Conservation (phyloP, 1,140 invertebrate genomes). For the Mya arenaria region DNA sequence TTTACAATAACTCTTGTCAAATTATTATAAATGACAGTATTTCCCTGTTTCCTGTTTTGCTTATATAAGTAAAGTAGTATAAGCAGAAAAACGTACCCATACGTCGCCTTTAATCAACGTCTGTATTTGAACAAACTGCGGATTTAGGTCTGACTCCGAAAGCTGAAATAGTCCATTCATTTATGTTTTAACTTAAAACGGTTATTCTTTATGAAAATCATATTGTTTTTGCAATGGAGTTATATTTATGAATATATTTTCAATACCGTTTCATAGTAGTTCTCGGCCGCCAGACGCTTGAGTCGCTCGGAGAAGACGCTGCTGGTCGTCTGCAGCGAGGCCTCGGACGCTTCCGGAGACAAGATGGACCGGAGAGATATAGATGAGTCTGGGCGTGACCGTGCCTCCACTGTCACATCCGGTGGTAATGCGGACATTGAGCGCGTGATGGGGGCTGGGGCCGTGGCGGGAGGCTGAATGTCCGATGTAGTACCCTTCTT, state of each 20-base stretch:
- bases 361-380: not conserved
- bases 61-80: too few relatives aligned
- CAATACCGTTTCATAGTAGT: not conserved
- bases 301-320: constrained; percentile 35
- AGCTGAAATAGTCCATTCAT: constrained; percentile 35
- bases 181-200: not conserved
- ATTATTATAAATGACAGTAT: too few relatives aligned
- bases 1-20: too few relatives aligned
- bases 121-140: constrained; percentile 71
- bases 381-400: not conserved
- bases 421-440: constrained; percentile 13
- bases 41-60: too few relatives aligned
- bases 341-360: not conserved
- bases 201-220: not conserved
- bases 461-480: not conserved
- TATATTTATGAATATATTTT: not conserved
- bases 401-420: not conserved
- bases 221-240: not conserved
- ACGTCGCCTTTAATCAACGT: constrained; percentile 72
- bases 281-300: constrained; percentile 23
- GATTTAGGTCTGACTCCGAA: constrained; percentile 63
- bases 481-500: too few relatives aligned
- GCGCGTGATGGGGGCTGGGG: constrained; percentile 39
- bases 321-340: constrained; percentile 3
- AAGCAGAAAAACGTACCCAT: constrained; percentile 70